phyloP scores from a whole-genome alignment of 2,113 vertebrate genomes.

The Cnemophilus loriae region DNA sequence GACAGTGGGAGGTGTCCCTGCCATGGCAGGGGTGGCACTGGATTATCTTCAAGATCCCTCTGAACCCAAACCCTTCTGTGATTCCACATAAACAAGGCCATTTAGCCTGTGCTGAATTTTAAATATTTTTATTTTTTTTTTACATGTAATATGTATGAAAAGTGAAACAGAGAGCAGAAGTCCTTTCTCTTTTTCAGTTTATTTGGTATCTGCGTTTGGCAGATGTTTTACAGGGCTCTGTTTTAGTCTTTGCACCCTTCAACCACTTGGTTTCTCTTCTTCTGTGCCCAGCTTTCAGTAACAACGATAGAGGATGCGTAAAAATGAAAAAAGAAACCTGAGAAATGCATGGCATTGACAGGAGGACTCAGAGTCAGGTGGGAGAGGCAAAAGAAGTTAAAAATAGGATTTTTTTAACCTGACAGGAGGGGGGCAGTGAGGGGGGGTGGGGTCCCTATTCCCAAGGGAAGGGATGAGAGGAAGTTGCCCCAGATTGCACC shows the following conservation, averaged over 20 bases:
- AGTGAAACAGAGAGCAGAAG: not conserved
- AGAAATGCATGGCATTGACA: not conserved
- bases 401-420: not conserved
- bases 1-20: not conserved
- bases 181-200: not conserved
- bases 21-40: not conserved
- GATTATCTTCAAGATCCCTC: fast-evolving
- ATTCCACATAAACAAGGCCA: not conserved
- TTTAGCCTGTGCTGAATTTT: not conserved
- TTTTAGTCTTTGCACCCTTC: not conserved
- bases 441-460: fast-evolving
- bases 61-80: not conserved
- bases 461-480: not conserved
- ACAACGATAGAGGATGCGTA: fast-evolving
- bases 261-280: not conserved
- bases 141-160: fast-evolving
- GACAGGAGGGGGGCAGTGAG: not conserved
- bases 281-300: not conserved
- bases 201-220: not conserved
- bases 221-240: not conserved
- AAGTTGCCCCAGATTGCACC: not conserved
- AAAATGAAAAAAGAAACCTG: not conserved
- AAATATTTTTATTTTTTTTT: not conserved
- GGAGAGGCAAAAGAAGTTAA: not conserved
- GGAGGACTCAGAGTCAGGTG: not conserved